Evolutionary conservation across 1,140 invertebrate species (phyloP), one percentile per base, ranked within the genome.

Genomic region (Panagrolaimus sp.): DNA sequence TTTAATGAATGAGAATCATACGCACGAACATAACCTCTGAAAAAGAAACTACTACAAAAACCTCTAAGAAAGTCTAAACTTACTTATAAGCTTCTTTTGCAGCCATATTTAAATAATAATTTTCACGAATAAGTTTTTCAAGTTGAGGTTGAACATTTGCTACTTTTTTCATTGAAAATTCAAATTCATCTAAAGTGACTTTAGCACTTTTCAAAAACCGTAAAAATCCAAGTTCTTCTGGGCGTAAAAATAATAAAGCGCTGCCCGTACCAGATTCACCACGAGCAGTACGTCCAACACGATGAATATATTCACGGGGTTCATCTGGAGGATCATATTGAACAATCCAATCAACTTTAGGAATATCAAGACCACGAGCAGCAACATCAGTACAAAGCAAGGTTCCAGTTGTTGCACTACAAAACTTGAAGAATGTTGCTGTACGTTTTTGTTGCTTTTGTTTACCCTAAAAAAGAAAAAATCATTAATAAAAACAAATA

Each of bases 241-340:
- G 93, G 47, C 76, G 42, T 13, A 98, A 84, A 80, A 98, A 91
- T 0, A 99, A 84, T n/a, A 99, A 84, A 0, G 94, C 96, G 84
- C 95, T 90, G 0, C 96, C 96, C 66, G 88, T 89, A 4, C 89
- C 90, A 3, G 91, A 91, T 77, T 91, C 89, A 38, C 95, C 96
- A 78, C 96, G 87, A 20, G 96, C 96, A 43, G 96, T 99, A 85
- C 96, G 87, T 23, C 96, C 96, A 8, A 98, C 96, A 78, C 96
- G 87, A 85, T 88, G 88, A 73, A 88, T 87, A 75, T 89, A 88
- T 79, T 88, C 87, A 86, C 92, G 94, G 5, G 95, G 93, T 88
- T 98, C 95, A 89, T 98, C 95, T 82, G 96, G 95, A 5, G 96
- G 96, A 88, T 99, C 96, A 83, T 90, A 98, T 83, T 98, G 96